Percentiles rank a stretch among this genome's conserved stretches.
phyloP scores from a whole-genome alignment of 2,888 invertebrate species.

The Hydriomena furcata region DNA sequence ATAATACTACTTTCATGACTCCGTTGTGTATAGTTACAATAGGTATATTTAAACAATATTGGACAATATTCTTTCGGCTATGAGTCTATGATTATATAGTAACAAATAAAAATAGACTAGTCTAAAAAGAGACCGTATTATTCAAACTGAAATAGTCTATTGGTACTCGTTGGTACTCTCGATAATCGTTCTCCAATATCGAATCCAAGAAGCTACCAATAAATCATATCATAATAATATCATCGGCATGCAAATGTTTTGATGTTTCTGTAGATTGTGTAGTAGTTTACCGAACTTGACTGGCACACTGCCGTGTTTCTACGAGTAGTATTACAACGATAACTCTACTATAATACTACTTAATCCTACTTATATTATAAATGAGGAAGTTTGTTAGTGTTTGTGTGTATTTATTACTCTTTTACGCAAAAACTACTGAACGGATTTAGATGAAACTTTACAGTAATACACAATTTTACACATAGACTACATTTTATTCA shows the following conservation, averaged over 20 bases:
- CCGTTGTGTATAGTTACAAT: not conserved
- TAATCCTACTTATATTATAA: too few species aligned
- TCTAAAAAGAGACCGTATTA: constrained; percentile 59
- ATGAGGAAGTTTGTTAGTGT: too few species aligned
- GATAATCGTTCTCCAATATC: constrained; percentile 68
- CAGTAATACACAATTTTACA: too few species aligned
- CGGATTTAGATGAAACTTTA: too few species aligned
- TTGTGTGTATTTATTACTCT: too few species aligned
- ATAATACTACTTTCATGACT: too few species aligned
- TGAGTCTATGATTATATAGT: not conserved
- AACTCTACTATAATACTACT: too few species aligned
- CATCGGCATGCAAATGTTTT: constrained; percentile 60
- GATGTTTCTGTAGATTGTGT: constrained; percentile 6
- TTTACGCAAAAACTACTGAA: too few species aligned
- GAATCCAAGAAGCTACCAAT: constrained; percentile 63
- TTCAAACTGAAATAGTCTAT: constrained; percentile 62
- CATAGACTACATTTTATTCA: too few species aligned
- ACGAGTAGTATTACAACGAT: too few species aligned
- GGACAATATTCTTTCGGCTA: not conserved
- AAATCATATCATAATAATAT: constrained; percentile 74
- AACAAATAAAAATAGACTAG: constrained; percentile 34
- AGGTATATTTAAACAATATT: not conserved
- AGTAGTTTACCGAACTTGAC: constrained; percentile 1
- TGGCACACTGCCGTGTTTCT: too few species aligned
- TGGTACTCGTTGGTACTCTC: too few species aligned